Percentiles rank a stretch among this genome's conserved stretches.
phyloP scores from a whole-genome alignment of 2,113 vertebrate species.

The Seriola aureovittata region DNA sequence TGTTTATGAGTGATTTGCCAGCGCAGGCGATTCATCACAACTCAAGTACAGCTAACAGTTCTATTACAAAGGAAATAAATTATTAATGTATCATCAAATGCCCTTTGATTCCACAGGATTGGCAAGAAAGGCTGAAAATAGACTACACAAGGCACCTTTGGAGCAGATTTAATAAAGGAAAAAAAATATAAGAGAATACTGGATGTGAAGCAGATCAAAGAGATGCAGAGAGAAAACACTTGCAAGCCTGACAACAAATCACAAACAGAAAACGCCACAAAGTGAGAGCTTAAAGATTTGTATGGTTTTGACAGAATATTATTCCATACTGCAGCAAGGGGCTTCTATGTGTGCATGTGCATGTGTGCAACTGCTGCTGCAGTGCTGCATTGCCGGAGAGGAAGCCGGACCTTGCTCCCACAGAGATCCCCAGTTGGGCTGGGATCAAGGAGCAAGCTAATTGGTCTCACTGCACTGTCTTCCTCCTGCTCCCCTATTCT shows the following conservation, averaged over 20 bases:
- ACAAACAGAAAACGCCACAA: slow-evolving; percentile 40
- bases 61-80: slow-evolving; percentile 29
- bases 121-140: slow-evolving; percentile 52
- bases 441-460: slow-evolving; percentile 61
- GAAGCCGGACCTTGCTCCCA: slow-evolving; percentile 41
- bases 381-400: slow-evolving; percentile 31
- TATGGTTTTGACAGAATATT: slow-evolving; percentile 18
- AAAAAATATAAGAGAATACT: slow-evolving; percentile 19
- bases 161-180: slow-evolving; percentile 18
- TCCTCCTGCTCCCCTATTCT: slow-evolving; percentile 17
- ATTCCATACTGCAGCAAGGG: slow-evolving; percentile 27
- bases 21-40: background rate
- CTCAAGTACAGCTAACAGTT: background rate
- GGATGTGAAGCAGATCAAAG: slow-evolving; percentile 56
- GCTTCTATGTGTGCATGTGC: background rate
- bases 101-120: slow-evolving; percentile 41
- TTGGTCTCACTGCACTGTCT: slow-evolving; percentile 66
- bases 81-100: slow-evolving; percentile 48
- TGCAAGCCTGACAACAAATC: slow-evolving; percentile 39
- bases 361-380: slow-evolving; percentile 11
- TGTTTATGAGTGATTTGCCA: slow-evolving; percentile 15
- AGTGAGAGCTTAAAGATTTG: slow-evolving; percentile 9
- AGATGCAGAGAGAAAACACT: slow-evolving; percentile 14
- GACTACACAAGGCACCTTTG: slow-evolving; percentile 13
- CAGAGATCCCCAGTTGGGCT: slow-evolving; percentile 28